These are phyloP conservation scores for Lampris megalopsis DNA, from an alignment of 2,113 vertebrate species.

Conservation along the genomic window DNA sequence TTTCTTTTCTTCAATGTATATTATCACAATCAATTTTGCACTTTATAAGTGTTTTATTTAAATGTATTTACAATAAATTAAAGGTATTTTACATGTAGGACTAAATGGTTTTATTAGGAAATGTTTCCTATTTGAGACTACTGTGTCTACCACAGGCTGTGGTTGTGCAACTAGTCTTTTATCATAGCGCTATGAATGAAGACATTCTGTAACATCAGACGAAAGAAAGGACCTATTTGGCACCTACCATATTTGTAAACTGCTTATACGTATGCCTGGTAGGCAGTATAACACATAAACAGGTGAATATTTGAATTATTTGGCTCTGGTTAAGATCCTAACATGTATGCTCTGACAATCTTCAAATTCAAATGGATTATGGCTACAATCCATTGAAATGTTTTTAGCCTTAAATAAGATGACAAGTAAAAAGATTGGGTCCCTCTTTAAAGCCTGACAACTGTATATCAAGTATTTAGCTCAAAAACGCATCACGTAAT, in stretches of 20 bases:
- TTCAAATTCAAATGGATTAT: constrained; percentile 21
- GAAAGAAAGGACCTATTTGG: background rate
- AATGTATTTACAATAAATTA: constrained; percentile 47
- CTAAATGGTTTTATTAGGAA: background rate
- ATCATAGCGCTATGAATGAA: background rate
- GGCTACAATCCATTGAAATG: constrained; percentile 31
- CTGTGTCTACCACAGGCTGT: background rate
- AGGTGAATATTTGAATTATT: background rate
- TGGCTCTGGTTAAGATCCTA: background rate
- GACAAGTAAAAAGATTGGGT: background rate
- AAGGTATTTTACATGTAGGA: constrained; percentile 50
- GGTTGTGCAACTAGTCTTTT: background rate
- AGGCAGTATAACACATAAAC: background rate
- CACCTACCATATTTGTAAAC: background rate
- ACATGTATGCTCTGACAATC: background rate
- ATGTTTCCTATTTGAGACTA: constrained; percentile 1
- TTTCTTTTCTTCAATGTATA: constrained; percentile 55
- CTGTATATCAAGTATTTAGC: background rate
- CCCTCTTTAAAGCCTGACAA: background rate
- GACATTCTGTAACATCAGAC: background rate
- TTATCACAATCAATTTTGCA: constrained; percentile 42
- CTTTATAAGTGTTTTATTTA: constrained; percentile 44
- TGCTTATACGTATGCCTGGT: background rate
- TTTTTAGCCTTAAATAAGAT: constrained; percentile 4
- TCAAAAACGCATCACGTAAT: background rate